Base-by-base conservation (phyloP, 2,113 vertebrate species). In the Montifringilla adamsi region DNA sequence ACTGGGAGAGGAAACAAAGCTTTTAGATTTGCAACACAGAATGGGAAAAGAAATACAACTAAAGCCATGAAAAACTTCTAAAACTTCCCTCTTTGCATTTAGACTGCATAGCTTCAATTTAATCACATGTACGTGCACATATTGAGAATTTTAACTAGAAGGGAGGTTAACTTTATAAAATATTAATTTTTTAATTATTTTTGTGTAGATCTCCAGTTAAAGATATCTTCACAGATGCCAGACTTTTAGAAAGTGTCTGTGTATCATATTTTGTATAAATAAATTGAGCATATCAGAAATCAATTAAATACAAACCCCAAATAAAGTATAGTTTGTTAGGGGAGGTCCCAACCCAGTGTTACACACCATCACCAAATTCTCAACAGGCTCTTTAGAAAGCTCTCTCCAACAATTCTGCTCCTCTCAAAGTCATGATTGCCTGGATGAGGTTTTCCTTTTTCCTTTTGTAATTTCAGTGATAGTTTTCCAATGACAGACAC, bases 1-100 rank as follows among this genome's bases (percentile, higher is more conserved):
- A 94, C 99, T 99, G 98, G 33, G 96, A 97, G 87, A 95, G 72
- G 82, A 93, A 85, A 9, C 39, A 82, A 95, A 35, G 18, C 87
- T 94, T 84, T 94, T 63, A 93, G 46, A 88, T 64, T 80, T 64
- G 46, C 44, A 85, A 67, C 52, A 81, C 9, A 69, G 16, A 90
- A 94, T 0, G 8, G 10, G 4, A 68, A 84, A 72, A 89, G 14
- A 94, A 91, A 91, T 5, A 20, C 7, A 74, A 62, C 11, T 73
- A 66, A 91, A 88, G 31, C 17, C 23, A 66, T 0, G 0, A 74
- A 76, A 85, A 90, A 19, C 4, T 68, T 70, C 4, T 18, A 55
- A 75, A 17, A 43, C 30, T 62, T 53, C 21, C 18, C 35, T 74
- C 64, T 60, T 23, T 43, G 44, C 31, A 64, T 58, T 72, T 23